A percentile compares a stretch with the other conserved stretches of the same genome.
phyloP scores from a whole-genome alignment of 2,113 vertebrate genomes.

The Rhinolophus sinicus region DNA sequence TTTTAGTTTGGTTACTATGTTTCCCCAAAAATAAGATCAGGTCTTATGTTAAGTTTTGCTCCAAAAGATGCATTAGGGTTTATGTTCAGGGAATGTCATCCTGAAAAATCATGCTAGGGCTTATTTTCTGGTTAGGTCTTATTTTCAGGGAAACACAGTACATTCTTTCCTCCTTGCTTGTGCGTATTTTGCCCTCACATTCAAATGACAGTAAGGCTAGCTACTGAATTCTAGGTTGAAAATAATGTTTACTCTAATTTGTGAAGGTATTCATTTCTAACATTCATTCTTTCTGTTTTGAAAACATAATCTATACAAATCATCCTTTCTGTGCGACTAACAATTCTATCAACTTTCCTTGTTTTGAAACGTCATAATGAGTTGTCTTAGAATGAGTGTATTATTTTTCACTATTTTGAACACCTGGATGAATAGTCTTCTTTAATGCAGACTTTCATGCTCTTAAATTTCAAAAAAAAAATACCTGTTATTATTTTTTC shows the following conservation, averaged over 20 bases:
- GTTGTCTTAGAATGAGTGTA: neutral
- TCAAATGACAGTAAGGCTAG: neutral
- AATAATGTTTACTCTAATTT: neutral
- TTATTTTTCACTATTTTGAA: neutral
- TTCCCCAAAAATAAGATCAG: too few species aligned
- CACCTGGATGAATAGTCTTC: neutral
- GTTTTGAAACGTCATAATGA: neutral
- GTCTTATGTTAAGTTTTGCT: too few species aligned
- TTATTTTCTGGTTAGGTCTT: too few species aligned
- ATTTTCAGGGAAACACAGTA: too few species aligned
- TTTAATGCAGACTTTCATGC: neutral
- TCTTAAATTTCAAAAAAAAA: neutral
- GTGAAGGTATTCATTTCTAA: neutral
- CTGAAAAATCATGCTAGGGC: too few species aligned
- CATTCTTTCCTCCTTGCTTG: neutral
- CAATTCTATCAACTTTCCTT: neutral
- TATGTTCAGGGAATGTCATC: too few species aligned
- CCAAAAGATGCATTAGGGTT: too few species aligned
- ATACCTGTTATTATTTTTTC: neutral
- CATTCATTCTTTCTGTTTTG: neutral
- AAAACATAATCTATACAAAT: neutral
- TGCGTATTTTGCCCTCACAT: neutral
- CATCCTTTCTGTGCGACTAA: neutral
- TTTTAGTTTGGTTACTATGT: neutral
- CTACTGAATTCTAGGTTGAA: conserved; percentile 2